Percentiles rank a stretch among this genome's conserved stretches.
phyloP scores from a whole-genome alignment of 2,113 vertebrate genomes.

The Mesocricetus auratus region DNA sequence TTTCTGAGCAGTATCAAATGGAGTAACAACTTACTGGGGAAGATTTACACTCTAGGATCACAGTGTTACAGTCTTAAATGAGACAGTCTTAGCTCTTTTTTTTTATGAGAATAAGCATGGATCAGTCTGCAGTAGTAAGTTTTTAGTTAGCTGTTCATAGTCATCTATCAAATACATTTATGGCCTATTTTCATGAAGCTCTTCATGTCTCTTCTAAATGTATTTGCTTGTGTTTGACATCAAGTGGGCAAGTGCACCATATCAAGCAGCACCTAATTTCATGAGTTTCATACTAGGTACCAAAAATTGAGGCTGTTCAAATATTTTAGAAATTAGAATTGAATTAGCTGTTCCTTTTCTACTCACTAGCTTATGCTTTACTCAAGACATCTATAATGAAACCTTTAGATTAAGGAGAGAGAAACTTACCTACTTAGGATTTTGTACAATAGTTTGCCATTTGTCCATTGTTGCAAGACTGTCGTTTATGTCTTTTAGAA shows the following conservation, averaged over 20 bases:
- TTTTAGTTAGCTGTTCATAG: slow-evolving; percentile 56
- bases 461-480: slow-evolving; percentile 92
- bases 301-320: slow-evolving; percentile 67
- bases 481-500: slow-evolving; percentile 91
- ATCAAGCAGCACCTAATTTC: slow-evolving; percentile 55
- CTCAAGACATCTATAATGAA: slow-evolving; percentile 82
- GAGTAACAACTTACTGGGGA: not conserved
- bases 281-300: slow-evolving; percentile 80
- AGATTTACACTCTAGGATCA: not conserved
- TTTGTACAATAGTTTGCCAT: slow-evolving; percentile 93
- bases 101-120: slow-evolving; percentile 38
- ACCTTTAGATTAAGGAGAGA: slow-evolving; percentile 84
- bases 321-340: slow-evolving; percentile 56
- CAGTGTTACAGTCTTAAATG: not conserved
- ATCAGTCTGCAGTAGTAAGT: slow-evolving; percentile 20
- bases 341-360: slow-evolving; percentile 59
- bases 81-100: slow-evolving; percentile 17
- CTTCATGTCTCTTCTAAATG: slow-evolving; percentile 28
- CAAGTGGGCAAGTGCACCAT: not conserved
- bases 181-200: slow-evolving; percentile 5
- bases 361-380: slow-evolving; percentile 32
- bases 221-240: slow-evolving; percentile 52
- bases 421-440: slow-evolving; percentile 94
- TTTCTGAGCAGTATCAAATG: slow-evolving; percentile 25
- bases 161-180: slow-evolving; percentile 52